Base-by-base conservation (phyloP, 2,888 invertebrate species). In the Tuberolachnus salignus region DNA sequence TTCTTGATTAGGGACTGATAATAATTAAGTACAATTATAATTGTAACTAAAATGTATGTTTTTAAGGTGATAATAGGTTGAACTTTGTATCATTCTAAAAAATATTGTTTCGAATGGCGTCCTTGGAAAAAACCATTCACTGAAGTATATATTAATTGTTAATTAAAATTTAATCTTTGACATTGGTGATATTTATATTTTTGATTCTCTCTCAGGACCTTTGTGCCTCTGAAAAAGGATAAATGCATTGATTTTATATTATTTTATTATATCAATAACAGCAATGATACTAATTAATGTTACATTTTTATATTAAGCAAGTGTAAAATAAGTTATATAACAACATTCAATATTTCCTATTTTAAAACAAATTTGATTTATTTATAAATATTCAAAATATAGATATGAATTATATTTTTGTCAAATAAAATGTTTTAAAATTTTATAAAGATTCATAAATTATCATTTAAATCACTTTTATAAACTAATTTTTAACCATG, bases 81-180 rank as follows among this genome's bases (percentile, higher is more conserved):
- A 59, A 72, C 49, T 72, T 72, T 59, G 49, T 26, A 59, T n/a
- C 10, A 21, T 14, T 70, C 16, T 10, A 14, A 9, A 74, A 53
- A 42, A 42, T 42, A 19, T 23, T 64, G 4, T 64, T 42, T 21
- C 53, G 53, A 74, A 16, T 23, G 4, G 57, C 14, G 57, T 70
- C 57, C 44, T 21, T 42, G 26, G 14, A 21, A 55, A 57, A 70
- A 70, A 57, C 13, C 1, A 57, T 70, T 55, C 3, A 0, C 9
- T 57, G n/a, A 8, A 61, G 13, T 6, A 74, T 53, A 74, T 44
- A 16, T 63, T 42, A 42, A 69, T 69, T 49, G 21, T 53, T 63
- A 53, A 64, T 74, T 74, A 64, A 64, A 74, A 64, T 74, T 9
- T 74, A 64, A 64, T 74, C 64, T 74, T 44, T 64, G 53, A 64